Evolutionary conservation across 2,888 invertebrate species (phyloP).

Genomic region (Luffia ferchaultella): DNA sequence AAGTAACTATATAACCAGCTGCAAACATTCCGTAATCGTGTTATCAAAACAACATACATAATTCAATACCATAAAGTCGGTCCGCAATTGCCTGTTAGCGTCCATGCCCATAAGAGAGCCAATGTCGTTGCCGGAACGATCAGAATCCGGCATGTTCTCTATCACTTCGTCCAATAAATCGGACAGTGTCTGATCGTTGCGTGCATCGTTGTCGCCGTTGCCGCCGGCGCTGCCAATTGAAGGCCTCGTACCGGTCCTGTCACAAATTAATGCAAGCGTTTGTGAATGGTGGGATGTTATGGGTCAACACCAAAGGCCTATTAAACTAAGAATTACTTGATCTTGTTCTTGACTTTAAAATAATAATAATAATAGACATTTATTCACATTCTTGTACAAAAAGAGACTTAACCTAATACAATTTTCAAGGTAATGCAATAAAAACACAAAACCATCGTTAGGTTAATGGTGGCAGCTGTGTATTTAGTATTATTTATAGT

Average conservation of each 20-base stretch:
- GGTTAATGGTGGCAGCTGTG: no score
- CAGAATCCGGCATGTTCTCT: conserved; percentile 77
- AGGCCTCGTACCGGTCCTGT: conserved; percentile 37
- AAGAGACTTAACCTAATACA: no score
- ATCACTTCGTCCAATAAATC: conserved; percentile 87
- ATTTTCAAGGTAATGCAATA: no score
- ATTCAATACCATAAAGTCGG: conserved; percentile 22
- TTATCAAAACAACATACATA: background rate
- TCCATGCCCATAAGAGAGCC: conserved; percentile 26
- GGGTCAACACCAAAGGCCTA: no score
- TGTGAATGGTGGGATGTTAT: no score
- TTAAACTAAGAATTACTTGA: no score
- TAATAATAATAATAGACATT: no score
- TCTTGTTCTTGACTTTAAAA: no score
- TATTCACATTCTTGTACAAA: no score
- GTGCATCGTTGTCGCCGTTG: conserved; percentile 40
- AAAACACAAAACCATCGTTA: no score
- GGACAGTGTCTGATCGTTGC: conserved; percentile 77
- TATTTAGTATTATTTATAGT: no score
- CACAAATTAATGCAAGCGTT: conserved; percentile 15
- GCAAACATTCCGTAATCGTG: background rate
- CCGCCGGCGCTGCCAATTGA: conserved; percentile 36
- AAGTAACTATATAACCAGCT: no score
- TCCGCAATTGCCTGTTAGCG: conserved; percentile 19
- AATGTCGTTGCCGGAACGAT: conserved; percentile 38